These are phyloP conservation scores for Gnathochromis pfefferi DNA, from an alignment of 2,113 vertebrate species.

Conservation along the genomic window DNA sequence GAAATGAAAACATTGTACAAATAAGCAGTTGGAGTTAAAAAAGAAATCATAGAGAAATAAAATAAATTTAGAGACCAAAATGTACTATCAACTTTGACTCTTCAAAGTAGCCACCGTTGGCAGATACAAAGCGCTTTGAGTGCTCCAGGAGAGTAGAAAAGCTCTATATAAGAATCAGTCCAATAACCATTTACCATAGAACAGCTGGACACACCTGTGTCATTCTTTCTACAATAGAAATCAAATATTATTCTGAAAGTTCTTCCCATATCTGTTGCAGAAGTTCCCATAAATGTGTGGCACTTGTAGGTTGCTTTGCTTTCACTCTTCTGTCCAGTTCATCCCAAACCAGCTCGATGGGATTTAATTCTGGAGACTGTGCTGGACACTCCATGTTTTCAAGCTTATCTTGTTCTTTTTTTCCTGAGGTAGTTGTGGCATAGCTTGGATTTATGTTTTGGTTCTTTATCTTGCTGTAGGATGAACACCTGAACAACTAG, in stretches of 20 bases:
- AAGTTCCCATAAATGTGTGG: background rate
- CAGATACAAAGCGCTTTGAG: background rate
- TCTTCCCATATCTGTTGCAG: background rate
- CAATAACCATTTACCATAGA: background rate
- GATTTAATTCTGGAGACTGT: background rate
- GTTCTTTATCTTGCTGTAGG: background rate
- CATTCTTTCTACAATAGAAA: background rate
- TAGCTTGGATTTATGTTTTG: background rate
- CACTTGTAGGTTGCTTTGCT: background rate
- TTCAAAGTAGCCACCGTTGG: background rate
- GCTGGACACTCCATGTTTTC: fast-evolving
- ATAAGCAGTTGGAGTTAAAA: background rate
- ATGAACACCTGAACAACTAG: background rate
- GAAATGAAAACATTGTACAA: background rate
- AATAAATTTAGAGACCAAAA: background rate
- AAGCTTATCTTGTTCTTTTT: background rate
- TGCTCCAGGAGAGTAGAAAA: background rate
- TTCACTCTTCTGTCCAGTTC: background rate
- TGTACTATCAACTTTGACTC: background rate
- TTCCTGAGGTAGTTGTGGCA: background rate
- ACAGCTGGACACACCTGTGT: background rate
- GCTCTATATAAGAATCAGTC: background rate
- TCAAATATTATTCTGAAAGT: background rate
- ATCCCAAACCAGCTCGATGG: fast-evolving
- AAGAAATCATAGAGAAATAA: fast-evolving